Base-by-base conservation (phyloP, 2,113 vertebrate genomes). In the Chaetodon trifascialis region DNA sequence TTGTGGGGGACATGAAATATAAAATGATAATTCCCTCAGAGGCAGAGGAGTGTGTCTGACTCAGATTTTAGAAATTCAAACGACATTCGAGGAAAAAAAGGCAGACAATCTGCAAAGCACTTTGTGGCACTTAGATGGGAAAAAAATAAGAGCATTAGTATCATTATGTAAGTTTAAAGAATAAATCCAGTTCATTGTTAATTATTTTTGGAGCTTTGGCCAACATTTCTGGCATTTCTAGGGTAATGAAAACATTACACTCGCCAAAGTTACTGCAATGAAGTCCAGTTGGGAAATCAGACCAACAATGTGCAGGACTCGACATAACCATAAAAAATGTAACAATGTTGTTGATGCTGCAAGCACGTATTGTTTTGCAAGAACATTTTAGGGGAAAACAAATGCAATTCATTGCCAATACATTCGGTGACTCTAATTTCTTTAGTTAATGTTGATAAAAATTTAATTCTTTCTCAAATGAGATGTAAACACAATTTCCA, bases 1-100 rank as follows among this genome's bases (percentile, higher is more conserved):
- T 69, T 83, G 76, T 79, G 73, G 44, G 52, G 84, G 67, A 62
- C 3, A 54, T 74, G 44, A 87, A 84, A 70, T 68, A 55, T 80
- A 69, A 65, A 49, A 75, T 21, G 30, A 68, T 87, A 82, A 82
- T 86, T 76, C 59, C 56, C 51, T 65, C 52, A 44, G 36, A 66
- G 63, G 25, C 40, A 58, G 15, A 84, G 76, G 51, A 56, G 42
- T 52, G 76, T 52, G 65, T 46, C 23, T 15, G 47, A n/a, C 34
- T 70, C 34, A 19, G 38, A 69, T 79, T 82, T 66, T n/a, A 47
- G 38, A 68, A 69, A 55, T 55, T 59, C 14, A 79, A 11, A 34
- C 23, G 15, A 38, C 14, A 58, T 78, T 86, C 46, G 16, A 62
- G 58, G 40, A 49, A 54, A 46, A 38, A 58, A 51, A 23, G 30